These are phyloP conservation scores for Mormyrus hasselquistii DNA, from an alignment of 2,797 vertebrate species.

Conservation along the genomic window DNA sequence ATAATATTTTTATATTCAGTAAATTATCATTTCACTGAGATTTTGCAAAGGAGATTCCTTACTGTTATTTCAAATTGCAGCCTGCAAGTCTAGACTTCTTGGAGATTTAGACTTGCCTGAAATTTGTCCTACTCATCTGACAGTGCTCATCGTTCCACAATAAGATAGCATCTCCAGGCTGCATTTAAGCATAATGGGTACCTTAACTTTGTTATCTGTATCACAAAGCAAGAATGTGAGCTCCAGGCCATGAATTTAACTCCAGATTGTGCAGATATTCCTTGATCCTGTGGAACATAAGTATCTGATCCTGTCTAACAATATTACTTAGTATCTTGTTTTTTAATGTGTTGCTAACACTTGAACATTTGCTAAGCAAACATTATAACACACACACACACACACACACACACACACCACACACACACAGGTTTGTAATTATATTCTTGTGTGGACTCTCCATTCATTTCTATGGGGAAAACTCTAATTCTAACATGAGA, in stretches of 20 bases:
- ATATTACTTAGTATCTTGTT: background rate
- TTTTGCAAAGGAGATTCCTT: background rate
- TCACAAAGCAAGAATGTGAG: conserved; percentile 68
- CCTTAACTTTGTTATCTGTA: conserved; percentile 77
- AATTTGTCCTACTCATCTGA: conserved; percentile 72
- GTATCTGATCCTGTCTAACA: background rate
- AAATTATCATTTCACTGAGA: background rate
- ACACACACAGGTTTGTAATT: background rate
- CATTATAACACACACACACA: background rate
- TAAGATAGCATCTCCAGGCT: conserved; percentile 76
- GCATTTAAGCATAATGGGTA: conserved; percentile 66
- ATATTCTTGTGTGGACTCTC: background rate
- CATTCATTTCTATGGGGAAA: background rate
- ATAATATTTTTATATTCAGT: background rate
- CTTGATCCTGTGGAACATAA: conserved; percentile 31
- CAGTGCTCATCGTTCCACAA: conserved; percentile 56
- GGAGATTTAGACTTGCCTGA: conserved; percentile 61
- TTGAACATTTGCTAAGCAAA: background rate
- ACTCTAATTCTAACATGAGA: background rate
- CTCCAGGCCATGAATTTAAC: conserved; percentile 23
- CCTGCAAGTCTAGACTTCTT: conserved; percentile 72
- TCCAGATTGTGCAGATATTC: background rate
- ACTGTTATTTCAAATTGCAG: conserved; percentile 68
- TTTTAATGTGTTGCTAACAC: background rate
- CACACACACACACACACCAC: background rate